A percentile compares a stretch with the other conserved stretches of the same genome.
phyloP scores from a whole-genome alignment of 2,113 vertebrate species.

The Onychorhynchus coronatus region DNA sequence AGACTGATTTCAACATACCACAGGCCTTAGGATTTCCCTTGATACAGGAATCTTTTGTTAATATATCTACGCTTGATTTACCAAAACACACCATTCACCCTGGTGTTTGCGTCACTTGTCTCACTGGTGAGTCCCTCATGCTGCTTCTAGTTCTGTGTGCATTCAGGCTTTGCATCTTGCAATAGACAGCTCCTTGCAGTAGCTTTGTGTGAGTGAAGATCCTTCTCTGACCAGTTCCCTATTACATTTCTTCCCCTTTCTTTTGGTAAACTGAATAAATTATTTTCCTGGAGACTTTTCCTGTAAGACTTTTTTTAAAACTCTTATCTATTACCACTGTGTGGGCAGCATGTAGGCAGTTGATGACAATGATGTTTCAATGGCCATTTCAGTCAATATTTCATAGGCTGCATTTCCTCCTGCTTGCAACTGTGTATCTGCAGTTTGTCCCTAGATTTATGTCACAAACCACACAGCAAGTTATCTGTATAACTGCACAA shows the following conservation, averaged over 20 bases:
- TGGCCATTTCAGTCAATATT: not conserved
- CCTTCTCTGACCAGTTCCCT: not conserved
- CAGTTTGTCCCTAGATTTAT: not conserved
- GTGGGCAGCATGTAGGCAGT: not conserved
- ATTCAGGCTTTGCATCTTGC: not conserved
- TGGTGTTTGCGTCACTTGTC: not conserved
- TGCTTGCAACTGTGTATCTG: not conserved
- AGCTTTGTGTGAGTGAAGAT: not conserved
- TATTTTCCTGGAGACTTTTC: not conserved
- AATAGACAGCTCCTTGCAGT: not conserved
- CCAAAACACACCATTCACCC: not conserved
- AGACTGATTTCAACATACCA: not conserved
- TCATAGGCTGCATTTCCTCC: not conserved
- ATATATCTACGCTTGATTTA: not conserved
- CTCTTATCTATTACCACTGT: not conserved
- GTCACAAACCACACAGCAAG: not conserved
- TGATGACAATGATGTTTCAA: not conserved
- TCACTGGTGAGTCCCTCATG: not conserved
- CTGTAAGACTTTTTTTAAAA: not conserved
- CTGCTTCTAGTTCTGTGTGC: not conserved
- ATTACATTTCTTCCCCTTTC: conserved; percentile 18
- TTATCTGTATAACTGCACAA: not conserved
- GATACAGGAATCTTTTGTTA: not conserved
- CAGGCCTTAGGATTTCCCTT: not conserved
- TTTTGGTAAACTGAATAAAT: not conserved